A percentile compares a stretch with the other conserved stretches of the same genome.
These are phyloP conservation scores for Andrena flavipes DNA, from an alignment of 2,888 invertebrate species.

Conservation along the genomic window DNA sequence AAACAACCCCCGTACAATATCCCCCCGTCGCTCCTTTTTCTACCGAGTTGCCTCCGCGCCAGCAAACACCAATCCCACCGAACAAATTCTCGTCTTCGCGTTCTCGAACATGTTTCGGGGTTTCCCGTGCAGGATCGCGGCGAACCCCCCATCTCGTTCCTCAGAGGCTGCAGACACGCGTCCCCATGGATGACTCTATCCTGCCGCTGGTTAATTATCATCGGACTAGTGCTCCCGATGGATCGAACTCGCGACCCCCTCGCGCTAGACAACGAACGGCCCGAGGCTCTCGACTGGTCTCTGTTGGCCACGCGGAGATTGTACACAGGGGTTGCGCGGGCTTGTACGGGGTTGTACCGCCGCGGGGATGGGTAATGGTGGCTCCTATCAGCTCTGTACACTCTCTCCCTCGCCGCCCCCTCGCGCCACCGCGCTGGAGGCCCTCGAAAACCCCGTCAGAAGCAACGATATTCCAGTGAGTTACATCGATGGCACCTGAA, in stretches of 20 bases:
- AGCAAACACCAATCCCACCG: constrained; percentile 34
- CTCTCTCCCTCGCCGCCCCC: constrained; percentile 54
- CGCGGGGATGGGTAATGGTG: constrained; percentile 69
- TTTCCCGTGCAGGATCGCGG: not conserved
- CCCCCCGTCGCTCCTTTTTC: constrained; percentile 7
- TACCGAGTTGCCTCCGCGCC: not conserved
- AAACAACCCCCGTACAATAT: constrained; percentile 37
- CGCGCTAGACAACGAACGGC: constrained; percentile 60
- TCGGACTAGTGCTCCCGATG: constrained; percentile 24
- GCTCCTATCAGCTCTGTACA: constrained; percentile 77
- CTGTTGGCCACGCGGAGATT: constrained; percentile 70
- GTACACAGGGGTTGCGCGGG: constrained; percentile 71
- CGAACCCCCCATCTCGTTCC: not conserved
- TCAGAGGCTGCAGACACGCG: not conserved
- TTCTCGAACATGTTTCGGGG: constrained; percentile 8
- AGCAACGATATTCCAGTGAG: constrained; percentile 69
- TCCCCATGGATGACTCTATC: not conserved
- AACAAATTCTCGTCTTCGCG: constrained; percentile 26
- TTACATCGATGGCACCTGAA: constrained; percentile 69
- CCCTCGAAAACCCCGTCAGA: constrained; percentile 56
- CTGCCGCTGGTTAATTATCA: constrained; percentile 32
- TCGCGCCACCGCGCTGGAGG: constrained; percentile 12
- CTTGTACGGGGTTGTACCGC: constrained; percentile 57
- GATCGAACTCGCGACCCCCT: constrained; percentile 54
- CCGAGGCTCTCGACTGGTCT: constrained; percentile 52